Conservation (phyloP, 2,888 invertebrate species). For the Phasia obesa region DNA sequence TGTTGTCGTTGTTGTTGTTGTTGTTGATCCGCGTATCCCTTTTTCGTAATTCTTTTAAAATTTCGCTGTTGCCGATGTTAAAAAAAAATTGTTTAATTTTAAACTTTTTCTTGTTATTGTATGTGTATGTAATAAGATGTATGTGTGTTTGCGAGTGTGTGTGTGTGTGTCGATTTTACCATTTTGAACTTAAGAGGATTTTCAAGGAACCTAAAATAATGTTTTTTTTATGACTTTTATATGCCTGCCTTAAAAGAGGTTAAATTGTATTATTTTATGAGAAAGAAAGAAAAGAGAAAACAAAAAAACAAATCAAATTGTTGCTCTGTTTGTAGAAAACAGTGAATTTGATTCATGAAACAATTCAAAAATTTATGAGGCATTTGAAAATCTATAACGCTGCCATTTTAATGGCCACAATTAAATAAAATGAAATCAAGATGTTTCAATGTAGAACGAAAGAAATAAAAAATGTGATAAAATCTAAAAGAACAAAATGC, state of each 20-base stretch:
- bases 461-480: not conserved
- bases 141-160: not conserved
- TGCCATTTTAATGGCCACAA: slow-evolving; percentile 10
- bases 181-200: slow-evolving; percentile 62
- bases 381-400: slow-evolving; percentile 36
- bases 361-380: slow-evolving; percentile 12
- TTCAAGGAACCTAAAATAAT: slow-evolving; percentile 55
- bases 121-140: not conserved
- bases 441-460: slow-evolving; percentile 13
- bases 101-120: slow-evolving; percentile 20
- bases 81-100: slow-evolving; percentile 24
- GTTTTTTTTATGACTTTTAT: slow-evolving; percentile 12
- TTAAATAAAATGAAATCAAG: slow-evolving; percentile 36
- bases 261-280: not conserved
- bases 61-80: slow-evolving; percentile 21
- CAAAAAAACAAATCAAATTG: not conserved
- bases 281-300: not conserved
- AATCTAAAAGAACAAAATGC: not conserved
- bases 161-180: not conserved
- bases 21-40: slow-evolving; percentile 55
- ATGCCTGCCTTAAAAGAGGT: slow-evolving; percentile 33
- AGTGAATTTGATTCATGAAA: slow-evolving; percentile 40
- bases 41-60: slow-evolving; percentile 61
- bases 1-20: slow-evolving; percentile 22
- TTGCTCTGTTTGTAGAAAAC: slow-evolving; percentile 39